Evolutionary conservation across 2,888 invertebrate species (phyloP), one percentile per base, ranked within the genome.

Genomic region (Cacoxenus indagator): DNA sequence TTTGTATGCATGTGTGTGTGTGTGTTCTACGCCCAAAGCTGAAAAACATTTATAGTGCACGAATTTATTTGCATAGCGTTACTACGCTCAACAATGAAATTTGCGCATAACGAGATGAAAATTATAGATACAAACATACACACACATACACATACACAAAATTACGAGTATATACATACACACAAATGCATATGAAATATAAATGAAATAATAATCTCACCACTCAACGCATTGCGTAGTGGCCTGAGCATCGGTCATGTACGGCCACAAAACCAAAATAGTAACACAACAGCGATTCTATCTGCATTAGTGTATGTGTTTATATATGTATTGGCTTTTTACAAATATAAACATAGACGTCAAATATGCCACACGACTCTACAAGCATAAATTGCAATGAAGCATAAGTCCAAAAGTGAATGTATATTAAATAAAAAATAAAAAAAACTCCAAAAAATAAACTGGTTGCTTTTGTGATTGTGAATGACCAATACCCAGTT

Each of bases 61-160:
- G 24, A 26, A n/a, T 55, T 17, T 72, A 26, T 75, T 75, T 70
- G 79, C 76, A 77, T 55, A 69, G 73, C 71, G 72, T 75, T 22
- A 67, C 19, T 22, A 75, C 78, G 82, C 81, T 79, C 80, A 81
- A 78, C 80, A 81, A 81, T 80, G 75, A 80, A 80, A 80, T 80
- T 81, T 81, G 77, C 81, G 81, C 80, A 77, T 81, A 80, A 81
- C 80, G 78, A 81, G 81, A 81, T 79, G 81, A 78, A 79, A 79
- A 81, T 79, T 79, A 81, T 78, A 75, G 81, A 79, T 79, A 79
- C 69, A 70, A 55, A 17, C 24, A 31, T 14, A 51, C 26, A 55
- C 11, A 17, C 11, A 22, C 43, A 61, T 70, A 57, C 62, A 66
- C 71, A 72, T 64, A 67, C 70, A 70, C 61, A 65, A 68, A 70